Evolutionary conservation across 2,797 vertebrate species (phyloP).

Genomic region (Poecilia velifera): DNA sequence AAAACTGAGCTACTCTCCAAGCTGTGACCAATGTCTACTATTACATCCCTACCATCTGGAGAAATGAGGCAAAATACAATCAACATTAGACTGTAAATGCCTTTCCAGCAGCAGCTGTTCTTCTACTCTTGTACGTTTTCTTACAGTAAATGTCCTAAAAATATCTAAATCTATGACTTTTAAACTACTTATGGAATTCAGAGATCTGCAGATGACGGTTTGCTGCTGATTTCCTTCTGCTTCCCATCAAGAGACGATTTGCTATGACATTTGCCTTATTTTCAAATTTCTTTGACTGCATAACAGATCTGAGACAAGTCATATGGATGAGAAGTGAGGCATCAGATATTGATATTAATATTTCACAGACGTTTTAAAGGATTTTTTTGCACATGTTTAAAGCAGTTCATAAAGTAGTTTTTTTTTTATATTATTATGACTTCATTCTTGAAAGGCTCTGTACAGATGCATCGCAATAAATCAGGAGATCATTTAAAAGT

Average conservation of each 20-base stretch:
- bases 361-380: neutral
- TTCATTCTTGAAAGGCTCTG: neutral
- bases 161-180: neutral
- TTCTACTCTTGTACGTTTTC: neutral
- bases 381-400: neutral
- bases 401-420: neutral
- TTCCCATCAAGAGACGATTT: neutral
- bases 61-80: neutral
- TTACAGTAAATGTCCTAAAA: neutral
- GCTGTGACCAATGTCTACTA: no score
- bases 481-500: neutral
- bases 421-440: neutral
- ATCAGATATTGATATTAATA: neutral
- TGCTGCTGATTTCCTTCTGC: neutral
- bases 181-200: neutral
- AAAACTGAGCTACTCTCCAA: neutral
- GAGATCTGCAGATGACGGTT: neutral
- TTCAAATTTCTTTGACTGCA: neutral
- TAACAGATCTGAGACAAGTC: no score
- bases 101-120: neutral
- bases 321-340: neutral
- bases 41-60: neutral
- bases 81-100: neutral
- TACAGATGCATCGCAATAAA: neutral
- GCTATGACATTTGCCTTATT: neutral